Evolutionary conservation across 2,113 vertebrate genomes (phyloP).

Genomic region (Philantomba maxwellii): DNA sequence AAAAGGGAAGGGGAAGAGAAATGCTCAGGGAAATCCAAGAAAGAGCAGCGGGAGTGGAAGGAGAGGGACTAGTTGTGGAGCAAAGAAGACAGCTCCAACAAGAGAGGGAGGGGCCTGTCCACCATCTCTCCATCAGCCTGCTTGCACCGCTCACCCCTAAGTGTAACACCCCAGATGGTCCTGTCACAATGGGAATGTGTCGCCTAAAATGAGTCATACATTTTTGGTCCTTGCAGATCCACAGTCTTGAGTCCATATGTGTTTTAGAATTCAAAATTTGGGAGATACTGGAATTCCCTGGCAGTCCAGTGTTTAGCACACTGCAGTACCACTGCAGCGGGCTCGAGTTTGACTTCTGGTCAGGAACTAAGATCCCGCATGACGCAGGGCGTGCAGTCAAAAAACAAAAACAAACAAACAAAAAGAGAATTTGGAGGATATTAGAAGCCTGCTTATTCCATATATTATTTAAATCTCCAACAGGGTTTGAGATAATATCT

Average conservation of each 20-base stretch:
- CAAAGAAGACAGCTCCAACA: not conserved
- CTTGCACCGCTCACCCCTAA: not conserved
- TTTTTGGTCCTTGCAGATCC: not conserved
- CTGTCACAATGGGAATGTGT: not conserved
- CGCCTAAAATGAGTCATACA: not conserved
- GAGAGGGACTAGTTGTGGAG: not conserved
- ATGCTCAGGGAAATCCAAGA: not conserved
- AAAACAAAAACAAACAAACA: not conserved
- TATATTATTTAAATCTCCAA: not conserved
- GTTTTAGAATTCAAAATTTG: not conserved
- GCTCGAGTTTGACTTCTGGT: not conserved
- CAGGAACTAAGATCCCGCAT: not conserved
- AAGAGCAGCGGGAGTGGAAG: not conserved
- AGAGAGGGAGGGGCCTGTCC: not conserved
- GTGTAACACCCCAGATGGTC: not conserved
- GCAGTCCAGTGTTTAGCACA: not conserved
- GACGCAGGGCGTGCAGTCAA: rapidly evolving
- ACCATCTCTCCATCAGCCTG: not conserved
- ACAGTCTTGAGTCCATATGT: not conserved
- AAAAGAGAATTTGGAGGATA: not conserved
- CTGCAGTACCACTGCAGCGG: not conserved
- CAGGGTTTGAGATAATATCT: not conserved
- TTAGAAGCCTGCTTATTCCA: not conserved
- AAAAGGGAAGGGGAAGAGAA: not conserved
- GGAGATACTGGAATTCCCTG: not conserved